These are phyloP conservation scores for Seriola quinqueradiata DNA, from an alignment of 2,113 vertebrate species.

Conservation along the genomic window DNA sequence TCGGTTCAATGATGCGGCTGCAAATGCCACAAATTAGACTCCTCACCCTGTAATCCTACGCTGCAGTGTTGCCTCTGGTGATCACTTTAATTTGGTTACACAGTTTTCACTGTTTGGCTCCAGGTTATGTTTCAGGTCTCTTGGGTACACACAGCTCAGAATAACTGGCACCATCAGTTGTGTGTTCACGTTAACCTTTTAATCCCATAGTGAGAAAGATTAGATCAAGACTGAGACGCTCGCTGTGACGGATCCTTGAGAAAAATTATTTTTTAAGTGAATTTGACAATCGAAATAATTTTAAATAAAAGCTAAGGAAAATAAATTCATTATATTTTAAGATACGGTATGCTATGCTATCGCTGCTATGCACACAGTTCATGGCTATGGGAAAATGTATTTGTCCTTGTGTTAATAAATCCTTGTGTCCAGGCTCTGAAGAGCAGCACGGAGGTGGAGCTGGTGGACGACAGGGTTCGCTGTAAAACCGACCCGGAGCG, in stretches of 20 bases:
- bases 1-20: background rate
- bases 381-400: background rate
- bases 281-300: background rate
- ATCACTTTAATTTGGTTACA: background rate
- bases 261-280: background rate
- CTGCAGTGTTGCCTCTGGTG: background rate
- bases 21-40: background rate
- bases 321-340: too few relatives aligned
- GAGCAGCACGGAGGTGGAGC: conserved; percentile 94
- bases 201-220: background rate
- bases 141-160: background rate
- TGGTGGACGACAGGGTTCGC: conserved; percentile 91
- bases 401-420: background rate
- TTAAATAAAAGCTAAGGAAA: too few relatives aligned
- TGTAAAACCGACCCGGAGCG: conserved; percentile 92
- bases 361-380: too few relatives aligned
- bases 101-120: background rate
- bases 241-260: too few relatives aligned
- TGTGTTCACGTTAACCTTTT: background rate
- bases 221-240: background rate
- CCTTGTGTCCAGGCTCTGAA: conserved; percentile 88
- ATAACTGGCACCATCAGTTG: background rate
- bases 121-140: background rate
- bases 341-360: too few relatives aligned
- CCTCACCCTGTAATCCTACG: background rate